Base-by-base conservation (phyloP, 2,113 vertebrate species). In the Hiodon tergisus region DNA sequence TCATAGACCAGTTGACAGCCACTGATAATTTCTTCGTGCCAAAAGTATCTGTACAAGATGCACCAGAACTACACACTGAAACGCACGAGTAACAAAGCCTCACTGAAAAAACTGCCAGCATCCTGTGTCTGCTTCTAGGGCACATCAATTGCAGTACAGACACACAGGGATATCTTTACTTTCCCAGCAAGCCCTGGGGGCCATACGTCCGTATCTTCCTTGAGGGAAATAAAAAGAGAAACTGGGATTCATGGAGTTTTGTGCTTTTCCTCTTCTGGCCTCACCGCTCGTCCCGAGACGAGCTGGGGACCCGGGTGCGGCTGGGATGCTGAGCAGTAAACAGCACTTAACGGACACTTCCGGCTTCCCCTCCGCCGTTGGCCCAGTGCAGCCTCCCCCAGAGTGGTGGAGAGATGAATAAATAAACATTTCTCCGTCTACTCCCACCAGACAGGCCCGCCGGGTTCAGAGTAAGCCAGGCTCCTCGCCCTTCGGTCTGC, bases 291-390 rank as follows among this genome's bases (percentile, higher is more conserved):
- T 52, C 69, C 54, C 51, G 14, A 69, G 50, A 53, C 6, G 51
- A 11, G 51, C 11, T 4, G 17, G 14, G n/a, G 53, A 47, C 17
- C 7, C 8, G 46, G 63, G 63, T 3, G 11, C 14, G 14, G 67
- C 46, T 3, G 14, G 67, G 75, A 58, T 74, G 16, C 4, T 69
- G 76, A 67, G 76, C 53, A 17, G 72, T 63, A 70, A 76, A 14
- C 55, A 73, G 80, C 80, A 79, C 83, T 85, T 75, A 85, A 69
- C 69, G 80, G 82, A 80, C 80, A 77, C 83, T 85, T 87, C 84
- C 87, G 77, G 83, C 77, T 86, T 85, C 82, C 76, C 72, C 68
- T 72, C 67, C 55, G 16, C 74, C 77, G 51, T 72, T 82, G 75
- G 61, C 73, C 75, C 78, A 84, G 78, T 75, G 79, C 78, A 70